Percentiles rank a stretch among this genome's conserved stretches.
phyloP scores from a whole-genome alignment of 2,113 vertebrate genomes.

The Podocnemis expansa region DNA sequence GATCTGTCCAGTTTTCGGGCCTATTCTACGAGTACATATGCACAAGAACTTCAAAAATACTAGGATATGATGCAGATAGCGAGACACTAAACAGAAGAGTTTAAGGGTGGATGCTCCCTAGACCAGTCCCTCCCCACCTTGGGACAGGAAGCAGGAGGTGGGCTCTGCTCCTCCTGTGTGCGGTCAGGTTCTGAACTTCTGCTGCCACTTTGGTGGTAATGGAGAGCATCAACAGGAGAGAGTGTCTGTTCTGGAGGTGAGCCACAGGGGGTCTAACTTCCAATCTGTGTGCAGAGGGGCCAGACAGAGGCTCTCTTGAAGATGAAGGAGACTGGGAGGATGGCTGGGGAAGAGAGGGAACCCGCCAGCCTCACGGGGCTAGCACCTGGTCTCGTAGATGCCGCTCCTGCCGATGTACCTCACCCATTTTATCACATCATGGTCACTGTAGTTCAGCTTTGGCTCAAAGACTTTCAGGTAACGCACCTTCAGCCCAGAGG shows the following conservation, averaged over 20 bases:
- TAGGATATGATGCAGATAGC: conserved; percentile 77
- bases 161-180: neutral
- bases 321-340: conserved; percentile 57
- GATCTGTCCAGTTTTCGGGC: conserved; percentile 75
- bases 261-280: conserved; percentile 46
- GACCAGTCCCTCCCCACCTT: conserved; percentile 71
- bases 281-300: conserved; percentile 36
- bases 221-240: conserved; percentile 1
- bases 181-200: conserved; percentile 18
- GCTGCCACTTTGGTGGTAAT: conserved; percentile 27
- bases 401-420: conserved; percentile 98
- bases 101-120: conserved; percentile 73
- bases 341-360: conserved; percentile 61
- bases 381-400: conserved; percentile 99
- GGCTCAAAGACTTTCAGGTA: conserved; percentile 99
- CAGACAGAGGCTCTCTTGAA: conserved; percentile 63
- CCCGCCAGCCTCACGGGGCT: conserved; percentile 64
- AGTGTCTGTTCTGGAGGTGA: conserved; percentile 46
- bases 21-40: conserved; percentile 76
- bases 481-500: conserved; percentile 98
- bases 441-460: conserved; percentile 99
- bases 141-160: conserved; percentile 42
- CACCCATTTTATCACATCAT: conserved; percentile 99
- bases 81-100: conserved; percentile 75
- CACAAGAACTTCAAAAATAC: conserved; percentile 79